Evolutionary conservation across 2,888 invertebrate genomes (phyloP).

Genomic region (Sericinus montela): DNA sequence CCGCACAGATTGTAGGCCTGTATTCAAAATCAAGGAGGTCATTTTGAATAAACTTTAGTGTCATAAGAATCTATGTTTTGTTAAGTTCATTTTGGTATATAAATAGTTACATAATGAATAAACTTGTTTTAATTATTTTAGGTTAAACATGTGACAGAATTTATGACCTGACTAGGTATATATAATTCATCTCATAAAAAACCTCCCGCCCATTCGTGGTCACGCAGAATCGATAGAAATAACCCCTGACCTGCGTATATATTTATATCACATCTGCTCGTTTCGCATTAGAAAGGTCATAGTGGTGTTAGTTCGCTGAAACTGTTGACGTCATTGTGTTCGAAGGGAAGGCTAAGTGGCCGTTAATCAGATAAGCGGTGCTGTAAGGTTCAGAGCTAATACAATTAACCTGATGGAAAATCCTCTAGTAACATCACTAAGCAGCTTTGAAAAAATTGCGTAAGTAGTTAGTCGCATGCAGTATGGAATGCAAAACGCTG

Average conservation of each 20-base stretch:
- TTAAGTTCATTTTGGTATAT: too few relatives aligned
- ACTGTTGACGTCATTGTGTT: conserved; percentile 69
- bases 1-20: too few relatives aligned
- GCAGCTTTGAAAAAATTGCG: conserved; percentile 16
- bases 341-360: conserved; percentile 61
- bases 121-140: too few relatives aligned
- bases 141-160: too few relatives aligned
- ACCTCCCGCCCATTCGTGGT: too few relatives aligned
- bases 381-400: conserved; percentile 30
- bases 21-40: too few relatives aligned
- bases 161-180: too few relatives aligned
- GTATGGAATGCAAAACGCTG: not conserved
- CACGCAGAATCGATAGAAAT: too few relatives aligned
- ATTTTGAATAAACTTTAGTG: too few relatives aligned
- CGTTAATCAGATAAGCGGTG: conserved; percentile 53
- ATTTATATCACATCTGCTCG: conserved; percentile 53
- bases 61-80: too few relatives aligned
- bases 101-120: too few relatives aligned
- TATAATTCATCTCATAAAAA: too few relatives aligned
- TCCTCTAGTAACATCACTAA: conserved; percentile 12
- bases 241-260: conserved; percentile 67
- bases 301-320: conserved; percentile 64
- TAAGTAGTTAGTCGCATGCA: not conserved
- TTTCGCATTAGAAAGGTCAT: conserved; percentile 53
- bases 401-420: conserved; percentile 21